Conservation (phyloP, 2,113 vertebrate species). For the Megatriorchis doriae region DNA sequence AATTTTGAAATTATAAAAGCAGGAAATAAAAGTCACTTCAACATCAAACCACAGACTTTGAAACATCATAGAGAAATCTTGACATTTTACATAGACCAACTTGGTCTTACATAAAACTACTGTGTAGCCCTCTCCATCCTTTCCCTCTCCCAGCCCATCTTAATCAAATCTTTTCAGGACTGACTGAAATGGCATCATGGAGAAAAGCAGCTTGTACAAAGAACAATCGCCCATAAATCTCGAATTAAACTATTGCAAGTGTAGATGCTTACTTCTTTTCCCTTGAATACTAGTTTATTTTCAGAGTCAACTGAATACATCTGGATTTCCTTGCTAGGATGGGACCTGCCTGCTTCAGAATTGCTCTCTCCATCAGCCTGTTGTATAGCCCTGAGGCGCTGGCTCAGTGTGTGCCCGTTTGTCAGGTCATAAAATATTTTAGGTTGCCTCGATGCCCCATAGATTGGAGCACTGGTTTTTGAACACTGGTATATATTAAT, state of each 20-base stretch:
- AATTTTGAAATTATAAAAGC: not conserved
- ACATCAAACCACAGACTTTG: not conserved
- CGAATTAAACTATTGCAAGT: not conserved
- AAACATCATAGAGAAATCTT: not conserved
- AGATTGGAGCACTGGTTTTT: not conserved
- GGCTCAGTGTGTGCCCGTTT: not conserved
- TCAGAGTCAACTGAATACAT: not conserved
- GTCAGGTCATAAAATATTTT: not conserved
- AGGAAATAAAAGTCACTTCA: not conserved
- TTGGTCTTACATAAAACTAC: not conserved
- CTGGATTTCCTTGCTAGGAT: not conserved
- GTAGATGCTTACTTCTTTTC: not conserved
- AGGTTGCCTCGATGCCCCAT: not conserved
- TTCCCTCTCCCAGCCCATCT: not conserved
- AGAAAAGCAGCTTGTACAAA: not conserved
- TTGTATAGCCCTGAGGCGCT: not conserved
- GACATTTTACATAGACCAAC: not conserved
- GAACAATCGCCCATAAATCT: not conserved
- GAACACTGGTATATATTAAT: not conserved
- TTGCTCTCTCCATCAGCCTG: not conserved
- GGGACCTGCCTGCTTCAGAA: not conserved
- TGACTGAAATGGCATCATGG: not conserved
- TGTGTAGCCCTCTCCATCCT: not conserved
- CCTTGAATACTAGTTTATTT: not conserved
- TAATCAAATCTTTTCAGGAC: not conserved